A percentile compares a stretch with the other conserved stretches of the same genome.
Evolutionary conservation across 2,797 vertebrate genomes (phyloP).

Genomic region (Delichon dasypus): DNA sequence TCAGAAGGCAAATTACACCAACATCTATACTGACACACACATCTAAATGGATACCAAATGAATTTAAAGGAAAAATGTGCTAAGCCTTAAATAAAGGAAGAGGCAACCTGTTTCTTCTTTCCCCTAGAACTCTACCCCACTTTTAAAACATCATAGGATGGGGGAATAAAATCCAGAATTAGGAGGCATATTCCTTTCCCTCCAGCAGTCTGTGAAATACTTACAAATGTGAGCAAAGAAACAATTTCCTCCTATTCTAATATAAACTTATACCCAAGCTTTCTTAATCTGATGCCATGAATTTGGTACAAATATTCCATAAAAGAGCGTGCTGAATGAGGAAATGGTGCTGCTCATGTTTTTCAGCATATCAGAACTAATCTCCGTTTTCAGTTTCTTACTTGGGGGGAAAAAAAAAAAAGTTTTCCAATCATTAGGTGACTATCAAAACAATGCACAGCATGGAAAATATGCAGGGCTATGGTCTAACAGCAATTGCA

Average conservation of each 20-base stretch:
- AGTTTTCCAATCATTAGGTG: background rate
- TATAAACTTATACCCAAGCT: rapidly evolving
- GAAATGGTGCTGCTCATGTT: background rate
- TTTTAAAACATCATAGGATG: background rate
- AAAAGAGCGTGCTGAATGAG: background rate
- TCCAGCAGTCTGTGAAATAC: background rate
- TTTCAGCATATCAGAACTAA: background rate
- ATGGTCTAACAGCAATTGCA: background rate
- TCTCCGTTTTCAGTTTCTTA: background rate
- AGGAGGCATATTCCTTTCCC: rapidly evolving
- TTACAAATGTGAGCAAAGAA: background rate
- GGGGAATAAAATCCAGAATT: rapidly evolving
- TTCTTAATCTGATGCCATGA: background rate
- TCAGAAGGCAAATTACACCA: background rate
- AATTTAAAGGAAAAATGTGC: background rate
- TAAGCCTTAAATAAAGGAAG: background rate
- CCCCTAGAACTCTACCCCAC: background rate
- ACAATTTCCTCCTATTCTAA: background rate
- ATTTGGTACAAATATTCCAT: background rate
- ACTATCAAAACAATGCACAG: background rate
- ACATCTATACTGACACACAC: background rate
- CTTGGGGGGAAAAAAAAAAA: background rate
- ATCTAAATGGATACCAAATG: rapidly evolving
- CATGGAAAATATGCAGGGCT: background rate
- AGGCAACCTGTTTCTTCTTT: background rate